A percentile compares a stretch with the other conserved stretches of the same genome.
Conservation (phyloP, 2,888 invertebrate genomes). For the Ochropacha duplaris region DNA sequence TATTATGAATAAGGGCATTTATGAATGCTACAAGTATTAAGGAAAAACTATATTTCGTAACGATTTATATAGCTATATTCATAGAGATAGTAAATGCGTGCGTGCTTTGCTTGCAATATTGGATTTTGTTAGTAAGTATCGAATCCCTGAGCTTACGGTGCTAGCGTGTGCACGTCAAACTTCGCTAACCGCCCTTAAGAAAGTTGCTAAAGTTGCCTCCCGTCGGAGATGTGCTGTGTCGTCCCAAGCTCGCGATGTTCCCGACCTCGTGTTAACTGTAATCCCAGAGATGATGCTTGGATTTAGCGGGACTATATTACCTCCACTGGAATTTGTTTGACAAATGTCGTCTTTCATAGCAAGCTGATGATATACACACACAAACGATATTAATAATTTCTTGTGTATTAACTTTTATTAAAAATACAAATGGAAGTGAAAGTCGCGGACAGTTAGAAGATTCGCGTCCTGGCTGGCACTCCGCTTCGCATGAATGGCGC, state of each 20-base stretch:
- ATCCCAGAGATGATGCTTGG: slow-evolving; percentile 78
- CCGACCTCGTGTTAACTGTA: slow-evolving; percentile 75
- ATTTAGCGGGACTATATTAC: slow-evolving; percentile 76
- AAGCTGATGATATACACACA: neutral
- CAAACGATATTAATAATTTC: too few species aligned
- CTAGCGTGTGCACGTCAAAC: slow-evolving; percentile 78
- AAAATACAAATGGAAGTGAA: slow-evolving; percentile 24
- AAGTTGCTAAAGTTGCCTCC: slow-evolving; percentile 77
- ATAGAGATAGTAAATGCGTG: slow-evolving; percentile 29
- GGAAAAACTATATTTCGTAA: neutral
- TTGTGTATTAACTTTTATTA: neutral
- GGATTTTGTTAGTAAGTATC: slow-evolving; percentile 71
- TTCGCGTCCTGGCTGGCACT: slow-evolving; percentile 60
- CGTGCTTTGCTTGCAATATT: slow-evolving; percentile 54
- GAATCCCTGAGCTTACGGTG: slow-evolving; percentile 76
- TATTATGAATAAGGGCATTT: too few species aligned
- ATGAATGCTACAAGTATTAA: neutral
- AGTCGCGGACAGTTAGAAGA: slow-evolving; percentile 39
- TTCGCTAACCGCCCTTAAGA: slow-evolving; percentile 79
- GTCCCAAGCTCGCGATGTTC: slow-evolving; percentile 54
- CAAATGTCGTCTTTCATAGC: slow-evolving; percentile 54
- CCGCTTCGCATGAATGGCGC: slow-evolving; percentile 72
- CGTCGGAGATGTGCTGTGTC: slow-evolving; percentile 70
- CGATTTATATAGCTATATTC: neutral
- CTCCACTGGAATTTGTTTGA: slow-evolving; percentile 64